Percentiles rank a stretch among this genome's conserved stretches.
Evolutionary conservation across 2,797 vertebrate genomes (phyloP).

Genomic region (Danio albolineatus): DNA sequence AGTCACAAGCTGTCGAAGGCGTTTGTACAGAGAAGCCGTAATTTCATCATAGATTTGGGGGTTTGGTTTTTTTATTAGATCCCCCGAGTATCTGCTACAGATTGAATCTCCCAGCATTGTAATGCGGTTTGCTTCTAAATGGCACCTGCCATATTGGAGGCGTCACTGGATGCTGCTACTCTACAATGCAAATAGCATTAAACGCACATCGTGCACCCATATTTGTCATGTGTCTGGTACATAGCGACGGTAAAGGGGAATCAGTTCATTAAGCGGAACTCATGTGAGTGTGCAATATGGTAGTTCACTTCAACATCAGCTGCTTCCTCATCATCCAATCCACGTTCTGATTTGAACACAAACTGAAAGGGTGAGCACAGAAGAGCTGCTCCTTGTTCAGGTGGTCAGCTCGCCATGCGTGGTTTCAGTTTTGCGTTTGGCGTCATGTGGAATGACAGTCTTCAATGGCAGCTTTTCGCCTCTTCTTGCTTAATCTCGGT

Average conservation of each 20-base stretch:
- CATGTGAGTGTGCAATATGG: neutral
- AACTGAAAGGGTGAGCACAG: neutral
- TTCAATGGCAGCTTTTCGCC: slow-evolving; percentile 30
- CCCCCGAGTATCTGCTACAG: slow-evolving; percentile 40
- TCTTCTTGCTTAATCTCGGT: slow-evolving; percentile 18
- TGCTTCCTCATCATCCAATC: slow-evolving; percentile 38
- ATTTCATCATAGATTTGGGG: slow-evolving; percentile 50
- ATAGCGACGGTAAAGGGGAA: neutral
- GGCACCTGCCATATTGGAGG: slow-evolving; percentile 46
- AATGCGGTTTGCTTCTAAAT: slow-evolving; percentile 54
- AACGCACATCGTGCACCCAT: slow-evolving; percentile 7
- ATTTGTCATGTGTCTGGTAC: neutral
- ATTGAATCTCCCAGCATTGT: slow-evolving; percentile 47
- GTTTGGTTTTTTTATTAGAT: slow-evolving; percentile 43
- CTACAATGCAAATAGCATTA: slow-evolving; percentile 35
- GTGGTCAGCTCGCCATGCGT: neutral
- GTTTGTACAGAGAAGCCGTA: slow-evolving; percentile 24
- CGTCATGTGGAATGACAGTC: neutral
- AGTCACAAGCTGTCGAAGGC: slow-evolving; percentile 45
- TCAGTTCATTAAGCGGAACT: slow-evolving; percentile 2
- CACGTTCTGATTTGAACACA: neutral
- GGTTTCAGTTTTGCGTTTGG: slow-evolving; percentile 2
- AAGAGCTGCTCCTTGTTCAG: slow-evolving; percentile 13
- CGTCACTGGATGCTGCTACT: slow-evolving; percentile 9
- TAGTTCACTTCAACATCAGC: slow-evolving; percentile 26